These are phyloP conservation scores for Diplolepis rosae DNA, from an alignment of 2,888 invertebrate genomes.

Conservation along the genomic window DNA sequence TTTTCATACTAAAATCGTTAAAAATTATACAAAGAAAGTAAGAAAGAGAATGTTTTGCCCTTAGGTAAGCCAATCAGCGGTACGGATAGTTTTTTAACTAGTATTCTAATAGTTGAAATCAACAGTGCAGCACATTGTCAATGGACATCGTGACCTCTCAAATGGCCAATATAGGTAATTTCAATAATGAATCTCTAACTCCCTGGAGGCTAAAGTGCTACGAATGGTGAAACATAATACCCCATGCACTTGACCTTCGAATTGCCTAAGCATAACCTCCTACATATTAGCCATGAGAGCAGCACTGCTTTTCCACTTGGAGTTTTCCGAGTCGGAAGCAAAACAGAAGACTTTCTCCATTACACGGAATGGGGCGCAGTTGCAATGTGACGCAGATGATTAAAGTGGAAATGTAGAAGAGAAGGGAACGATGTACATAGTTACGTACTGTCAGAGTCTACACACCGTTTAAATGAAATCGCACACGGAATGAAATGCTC, in stretches of 20 bases:
- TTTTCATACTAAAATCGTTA: not conserved
- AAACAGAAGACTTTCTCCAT: conserved; percentile 40
- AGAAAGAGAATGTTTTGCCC: not conserved
- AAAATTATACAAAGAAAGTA: not conserved
- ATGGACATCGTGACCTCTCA: conserved; percentile 27
- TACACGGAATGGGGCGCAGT: conserved; percentile 24
- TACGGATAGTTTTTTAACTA: not conserved
- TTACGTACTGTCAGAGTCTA: not conserved
- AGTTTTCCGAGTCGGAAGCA: conserved; percentile 38
- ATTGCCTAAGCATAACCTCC: conserved; percentile 24
- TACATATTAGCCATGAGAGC: conserved; percentile 8
- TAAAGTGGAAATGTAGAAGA: conserved; percentile 38
- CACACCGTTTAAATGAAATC: conserved; percentile 52
- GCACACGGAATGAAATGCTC: conserved; percentile 57
- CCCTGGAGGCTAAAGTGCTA: conserved; percentile 21
- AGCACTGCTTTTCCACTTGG: conserved; percentile 41
- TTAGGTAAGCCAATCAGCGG: conserved; percentile 14
- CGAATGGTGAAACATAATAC: conserved; percentile 27
- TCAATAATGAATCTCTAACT: conserved; percentile 16
- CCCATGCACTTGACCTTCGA: conserved; percentile 24
- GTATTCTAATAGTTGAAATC: not conserved
- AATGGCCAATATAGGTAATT: conserved; percentile 18
- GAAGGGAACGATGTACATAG: conserved; percentile 18
- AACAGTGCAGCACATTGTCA: conserved; percentile 28
- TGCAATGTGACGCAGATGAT: not conserved